A percentile compares a stretch with the other conserved stretches of the same genome.
Evolutionary conservation across 2,888 invertebrate species (phyloP).

Genomic region (Chrysolina americana): DNA sequence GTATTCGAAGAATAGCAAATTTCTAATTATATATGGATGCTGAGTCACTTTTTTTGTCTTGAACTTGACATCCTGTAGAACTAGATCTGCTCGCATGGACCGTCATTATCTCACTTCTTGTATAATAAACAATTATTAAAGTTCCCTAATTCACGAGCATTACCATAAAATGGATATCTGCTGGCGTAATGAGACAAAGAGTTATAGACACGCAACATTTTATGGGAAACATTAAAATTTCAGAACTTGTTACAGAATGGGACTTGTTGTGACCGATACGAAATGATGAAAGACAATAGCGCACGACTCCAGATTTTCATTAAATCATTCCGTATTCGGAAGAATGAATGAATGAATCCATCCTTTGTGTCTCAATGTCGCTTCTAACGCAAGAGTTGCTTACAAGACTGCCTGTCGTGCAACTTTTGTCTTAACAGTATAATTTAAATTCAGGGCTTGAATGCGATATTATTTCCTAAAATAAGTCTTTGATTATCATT

Average conservation of each 20-base stretch:
- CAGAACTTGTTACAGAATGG: conserved; percentile 4
- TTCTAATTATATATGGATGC: conserved; percentile 12
- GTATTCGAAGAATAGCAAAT: conserved; percentile 16
- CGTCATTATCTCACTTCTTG: conserved; percentile 41
- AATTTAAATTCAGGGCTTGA: too few relatives aligned
- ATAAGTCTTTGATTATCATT: too few relatives aligned
- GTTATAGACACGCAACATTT: conserved; percentile 28
- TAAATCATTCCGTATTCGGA: neutral
- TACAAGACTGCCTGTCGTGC: neutral
- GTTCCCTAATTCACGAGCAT: conserved; percentile 34
- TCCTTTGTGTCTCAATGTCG: neutral
- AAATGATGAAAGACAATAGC: conserved; percentile 6
- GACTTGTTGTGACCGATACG: neutral
- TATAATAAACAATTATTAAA: conserved; percentile 36
- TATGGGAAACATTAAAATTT: conserved; percentile 13
- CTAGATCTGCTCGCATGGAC: conserved; percentile 31
- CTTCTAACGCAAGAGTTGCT: neutral
- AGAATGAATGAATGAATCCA: neutral
- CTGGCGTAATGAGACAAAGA: conserved; percentile 28
- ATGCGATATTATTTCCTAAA: too few relatives aligned
- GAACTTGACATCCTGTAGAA: conserved; percentile 40
- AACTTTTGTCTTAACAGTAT: neutral
- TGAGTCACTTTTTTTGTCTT: conserved; percentile 29
- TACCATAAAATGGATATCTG: conserved; percentile 37
- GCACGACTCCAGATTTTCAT: neutral